These are phyloP conservation scores for Goniozus legneri DNA, from an alignment of 1,140 invertebrate species.

Conservation along the genomic window DNA sequence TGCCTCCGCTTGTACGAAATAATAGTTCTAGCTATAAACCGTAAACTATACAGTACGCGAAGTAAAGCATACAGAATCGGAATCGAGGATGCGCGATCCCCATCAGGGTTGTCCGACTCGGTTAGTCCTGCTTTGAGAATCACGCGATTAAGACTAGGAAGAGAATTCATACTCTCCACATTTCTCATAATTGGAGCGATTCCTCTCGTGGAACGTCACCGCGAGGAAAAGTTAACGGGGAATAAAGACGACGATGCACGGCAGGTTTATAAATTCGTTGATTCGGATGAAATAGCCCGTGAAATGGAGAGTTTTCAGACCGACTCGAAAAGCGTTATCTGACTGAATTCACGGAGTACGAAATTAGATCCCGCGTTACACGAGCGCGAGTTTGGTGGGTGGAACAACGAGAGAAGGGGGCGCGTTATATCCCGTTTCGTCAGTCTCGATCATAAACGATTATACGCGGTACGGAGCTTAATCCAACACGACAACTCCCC, in stretches of 20 bases:
- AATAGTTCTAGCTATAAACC: too few species aligned
- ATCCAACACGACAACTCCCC: not conserved
- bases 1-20: slow-evolving; percentile 2
- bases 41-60: too few species aligned
- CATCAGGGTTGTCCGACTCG: too few species aligned
- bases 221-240: slow-evolving; percentile 20
- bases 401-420: slow-evolving; percentile 1
- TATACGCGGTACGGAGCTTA: not conserved
- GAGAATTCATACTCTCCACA: too few species aligned
- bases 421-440: slow-evolving; percentile 5
- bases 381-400: slow-evolving; percentile 11
- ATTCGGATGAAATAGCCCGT: slow-evolving; percentile 20
- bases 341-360: slow-evolving; percentile 9
- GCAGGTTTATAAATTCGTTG: slow-evolving; percentile 18
- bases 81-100: too few species aligned
- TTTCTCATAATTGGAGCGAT: too few species aligned
- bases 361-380: slow-evolving; percentile 7
- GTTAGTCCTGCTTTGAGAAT: too few species aligned
- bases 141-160: too few species aligned
- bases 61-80: too few species aligned
- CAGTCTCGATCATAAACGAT: not conserved
- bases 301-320: slow-evolving; percentile 10
- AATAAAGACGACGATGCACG: slow-evolving; percentile 8
- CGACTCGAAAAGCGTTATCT: slow-evolving; percentile 8
- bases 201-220: slow-evolving; percentile 15